phyloP scores from a whole-genome alignment of 2,888 invertebrate genomes.

The Dorcus parallelipipedus region DNA sequence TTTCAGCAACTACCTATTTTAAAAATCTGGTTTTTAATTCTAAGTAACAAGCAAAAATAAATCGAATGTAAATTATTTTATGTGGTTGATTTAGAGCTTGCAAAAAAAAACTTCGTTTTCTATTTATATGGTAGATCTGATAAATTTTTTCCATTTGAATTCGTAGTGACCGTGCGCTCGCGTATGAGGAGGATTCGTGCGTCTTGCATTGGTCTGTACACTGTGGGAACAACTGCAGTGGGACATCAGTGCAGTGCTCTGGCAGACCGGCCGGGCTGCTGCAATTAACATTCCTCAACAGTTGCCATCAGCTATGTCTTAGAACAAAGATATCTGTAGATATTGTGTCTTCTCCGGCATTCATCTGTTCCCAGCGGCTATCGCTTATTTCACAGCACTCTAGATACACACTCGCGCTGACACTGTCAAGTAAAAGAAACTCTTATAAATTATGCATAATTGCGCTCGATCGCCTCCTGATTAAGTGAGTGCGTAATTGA shows the following conservation, averaged over 20 bases:
- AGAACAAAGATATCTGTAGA: slow-evolving; percentile 46
- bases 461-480: background rate
- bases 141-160: too few relatives aligned
- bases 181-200: background rate
- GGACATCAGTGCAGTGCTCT: slow-evolving; percentile 25
- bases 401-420: slow-evolving; percentile 1
- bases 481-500: background rate
- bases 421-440: background rate
- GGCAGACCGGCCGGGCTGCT: slow-evolving; percentile 38
- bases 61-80: too few relatives aligned
- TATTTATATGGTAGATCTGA: too few relatives aligned
- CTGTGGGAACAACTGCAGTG: slow-evolving; percentile 15
- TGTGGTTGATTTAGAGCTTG: too few relatives aligned
- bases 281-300: slow-evolving; percentile 48
- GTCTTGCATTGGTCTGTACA: slow-evolving; percentile 2
- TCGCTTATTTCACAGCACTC: slow-evolving; percentile 28
- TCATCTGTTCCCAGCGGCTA: slow-evolving; percentile 29
- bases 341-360: slow-evolving; percentile 30
- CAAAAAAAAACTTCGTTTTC: too few relatives aligned
- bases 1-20: too few relatives aligned
- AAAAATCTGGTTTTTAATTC: too few relatives aligned
- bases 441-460: background rate
- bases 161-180: too few relatives aligned
- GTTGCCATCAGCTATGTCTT: slow-evolving; percentile 46
- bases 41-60: too few relatives aligned